A percentile compares a stretch with the other conserved stretches of the same genome.
phyloP scores from a whole-genome alignment of 1,140 invertebrate species.

The Diachasma alloeum region DNA sequence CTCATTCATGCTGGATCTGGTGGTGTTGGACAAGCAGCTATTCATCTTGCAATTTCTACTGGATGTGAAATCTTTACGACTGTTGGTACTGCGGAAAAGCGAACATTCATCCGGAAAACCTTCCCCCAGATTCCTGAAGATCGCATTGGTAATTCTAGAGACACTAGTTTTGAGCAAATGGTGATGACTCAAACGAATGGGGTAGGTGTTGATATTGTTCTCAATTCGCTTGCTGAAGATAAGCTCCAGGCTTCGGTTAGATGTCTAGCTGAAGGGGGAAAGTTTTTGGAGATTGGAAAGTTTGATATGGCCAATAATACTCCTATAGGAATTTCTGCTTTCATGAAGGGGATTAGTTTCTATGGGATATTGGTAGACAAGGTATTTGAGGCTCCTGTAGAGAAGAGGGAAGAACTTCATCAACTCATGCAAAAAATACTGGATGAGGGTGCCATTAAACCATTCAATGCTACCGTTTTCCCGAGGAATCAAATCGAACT shows the following conservation, averaged over 20 bases:
- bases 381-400: conserved; percentile 63
- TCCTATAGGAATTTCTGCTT: conserved; percentile 75
- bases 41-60: conserved; percentile 71
- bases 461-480: conserved; percentile 62
- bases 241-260: too few species aligned
- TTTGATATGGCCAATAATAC: conserved; percentile 76
- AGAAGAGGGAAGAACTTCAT: conserved; percentile 41
- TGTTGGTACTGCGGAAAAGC: conserved; percentile 77
- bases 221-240: too few species aligned
- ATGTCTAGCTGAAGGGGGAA: too few species aligned
- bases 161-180: conserved; percentile 76
- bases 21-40: conserved; percentile 83
- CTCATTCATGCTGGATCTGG: conserved; percentile 82
- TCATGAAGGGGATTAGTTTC: conserved; percentile 84
- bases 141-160: conserved; percentile 78
- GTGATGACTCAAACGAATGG: conserved; percentile 70
- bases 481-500: conserved; percentile 59
- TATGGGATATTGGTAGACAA: conserved; percentile 77
- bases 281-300: conserved; percentile 81
- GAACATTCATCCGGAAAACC: conserved; percentile 70
- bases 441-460: conserved; percentile 60
- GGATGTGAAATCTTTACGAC: conserved; percentile 77
- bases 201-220: conserved; percentile 79
- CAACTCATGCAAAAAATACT: conserved; percentile 67
- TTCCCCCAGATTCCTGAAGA: conserved; percentile 74